A percentile compares a stretch with the other conserved stretches of the same genome.
These are phyloP conservation scores for Gortyna flavago DNA, from an alignment of 2,888 invertebrate species.

Conservation along the genomic window DNA sequence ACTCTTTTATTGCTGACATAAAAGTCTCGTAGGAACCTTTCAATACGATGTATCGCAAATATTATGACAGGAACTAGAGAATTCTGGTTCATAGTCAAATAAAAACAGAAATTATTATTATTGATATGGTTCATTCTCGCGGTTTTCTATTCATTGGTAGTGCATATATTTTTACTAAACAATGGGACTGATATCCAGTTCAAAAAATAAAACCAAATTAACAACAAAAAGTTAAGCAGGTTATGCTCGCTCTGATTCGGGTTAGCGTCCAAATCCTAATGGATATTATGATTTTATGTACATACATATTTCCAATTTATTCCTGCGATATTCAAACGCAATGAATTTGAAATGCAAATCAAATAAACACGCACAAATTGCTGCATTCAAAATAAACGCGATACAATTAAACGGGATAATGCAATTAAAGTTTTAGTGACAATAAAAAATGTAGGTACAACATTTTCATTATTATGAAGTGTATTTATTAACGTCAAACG, in stretches of 20 bases:
- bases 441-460: not conserved
- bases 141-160: not conserved
- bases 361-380: slow-evolving; percentile 36
- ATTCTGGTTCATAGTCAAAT: not conserved
- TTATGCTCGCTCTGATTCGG: not conserved
- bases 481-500: not conserved
- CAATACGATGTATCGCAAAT: slow-evolving; percentile 57
- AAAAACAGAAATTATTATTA: not conserved
- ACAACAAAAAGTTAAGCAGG: not conserved
- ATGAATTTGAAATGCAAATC: slow-evolving; percentile 38
- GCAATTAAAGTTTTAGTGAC: slow-evolving; percentile 18
- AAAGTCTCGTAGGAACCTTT: slow-evolving; percentile 57
- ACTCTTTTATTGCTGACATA: slow-evolving; percentile 65
- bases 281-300: not conserved
- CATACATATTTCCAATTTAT: slow-evolving; percentile 12
- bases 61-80: slow-evolving; percentile 39
- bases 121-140: not conserved
- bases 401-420: slow-evolving; percentile 9
- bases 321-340: slow-evolving; percentile 6
- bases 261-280: not conserved
- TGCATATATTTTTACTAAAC: not conserved
- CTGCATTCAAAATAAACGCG: slow-evolving; percentile 21
- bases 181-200: too few species aligned
- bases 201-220: not conserved
- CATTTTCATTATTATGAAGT: slow-evolving; percentile 6